Percentiles rank a stretch among this genome's conserved stretches.
These are phyloP conservation scores for Fabriciana adippe DNA, from an alignment of 2,888 invertebrate species.

Conservation along the genomic window DNA sequence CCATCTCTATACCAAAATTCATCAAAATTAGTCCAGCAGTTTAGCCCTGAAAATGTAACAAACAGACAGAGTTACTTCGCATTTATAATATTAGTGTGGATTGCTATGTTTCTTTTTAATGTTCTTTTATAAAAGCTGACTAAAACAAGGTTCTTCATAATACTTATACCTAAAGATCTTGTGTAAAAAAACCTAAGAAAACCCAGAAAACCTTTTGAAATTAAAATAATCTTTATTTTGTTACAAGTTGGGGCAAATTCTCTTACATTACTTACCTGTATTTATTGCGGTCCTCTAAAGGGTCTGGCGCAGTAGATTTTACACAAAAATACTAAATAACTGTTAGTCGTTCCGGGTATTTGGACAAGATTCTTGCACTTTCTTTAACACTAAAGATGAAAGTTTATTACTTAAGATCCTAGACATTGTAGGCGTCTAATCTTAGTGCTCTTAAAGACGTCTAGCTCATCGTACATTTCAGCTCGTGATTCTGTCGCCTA, in stretches of 20 bases:
- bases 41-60: no score
- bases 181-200: not conserved
- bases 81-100: no score
- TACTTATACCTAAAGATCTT: not conserved
- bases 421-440: no score
- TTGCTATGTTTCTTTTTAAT: no score
- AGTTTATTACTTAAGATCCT: not conserved
- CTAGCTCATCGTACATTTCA: no score
- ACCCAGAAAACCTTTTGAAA: constrained; percentile 3
- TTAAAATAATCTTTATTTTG: constrained; percentile 30
- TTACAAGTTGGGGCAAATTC: constrained; percentile 17
- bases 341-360: constrained; percentile 19
- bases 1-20: no score
- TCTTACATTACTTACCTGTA: constrained; percentile 35
- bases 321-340: constrained; percentile 32
- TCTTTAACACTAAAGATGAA: constrained; percentile 12
- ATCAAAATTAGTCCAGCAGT: no score
- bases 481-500: no score
- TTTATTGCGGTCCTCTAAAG: constrained; percentile 35
- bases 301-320: constrained; percentile 30
- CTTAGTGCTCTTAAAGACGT: no score
- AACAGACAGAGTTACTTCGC: no score
- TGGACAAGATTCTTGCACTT: constrained; percentile 16
- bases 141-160: no score
- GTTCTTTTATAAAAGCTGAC: no score